A percentile compares a stretch with the other conserved stretches of the same genome.
These are phyloP conservation scores for Antheraea assamensis DNA, from an alignment of 2,888 invertebrate genomes.

Conservation along the genomic window DNA sequence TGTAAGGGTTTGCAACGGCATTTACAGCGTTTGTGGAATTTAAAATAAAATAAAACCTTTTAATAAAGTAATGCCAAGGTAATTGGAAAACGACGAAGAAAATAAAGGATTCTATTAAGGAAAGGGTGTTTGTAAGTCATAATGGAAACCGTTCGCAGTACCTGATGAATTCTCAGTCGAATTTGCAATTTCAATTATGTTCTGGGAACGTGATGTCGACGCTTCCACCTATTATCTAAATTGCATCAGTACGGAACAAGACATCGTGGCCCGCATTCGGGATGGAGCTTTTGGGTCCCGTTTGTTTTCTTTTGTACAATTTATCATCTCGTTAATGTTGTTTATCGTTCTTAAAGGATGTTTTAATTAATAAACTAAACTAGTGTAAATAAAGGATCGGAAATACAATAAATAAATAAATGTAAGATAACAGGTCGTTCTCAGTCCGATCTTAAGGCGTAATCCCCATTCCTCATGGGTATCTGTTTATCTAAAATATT, in stretches of 20 bases:
- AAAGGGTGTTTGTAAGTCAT: slow-evolving; percentile 17
- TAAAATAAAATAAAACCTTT: neutral
- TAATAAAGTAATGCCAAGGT: neutral
- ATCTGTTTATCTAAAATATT: too few relatives aligned
- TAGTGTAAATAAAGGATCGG: too few relatives aligned
- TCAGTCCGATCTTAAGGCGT: too few relatives aligned
- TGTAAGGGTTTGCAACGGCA: too few relatives aligned
- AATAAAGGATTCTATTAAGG: slow-evolving; percentile 16
- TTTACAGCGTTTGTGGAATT: neutral
- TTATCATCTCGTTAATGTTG: neutral
- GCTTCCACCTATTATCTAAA: slow-evolving; percentile 36
- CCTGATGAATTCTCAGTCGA: slow-evolving; percentile 27
- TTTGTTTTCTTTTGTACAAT: neutral
- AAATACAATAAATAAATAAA: too few relatives aligned
- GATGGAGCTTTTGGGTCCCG: neutral
- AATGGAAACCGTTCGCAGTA: slow-evolving; percentile 23
- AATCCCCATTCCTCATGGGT: too few relatives aligned
- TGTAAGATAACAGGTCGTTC: too few relatives aligned
- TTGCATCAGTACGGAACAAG: slow-evolving; percentile 29
- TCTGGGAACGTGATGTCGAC: slow-evolving; percentile 29
- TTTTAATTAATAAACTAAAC: too few relatives aligned
- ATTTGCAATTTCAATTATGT: slow-evolving; percentile 41
- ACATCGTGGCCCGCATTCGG: slow-evolving; percentile 9
- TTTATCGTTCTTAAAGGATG: neutral
- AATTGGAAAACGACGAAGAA: neutral